phyloP scores from a whole-genome alignment of 1,140 invertebrate genomes.

The Microplitis mediator region DNA sequence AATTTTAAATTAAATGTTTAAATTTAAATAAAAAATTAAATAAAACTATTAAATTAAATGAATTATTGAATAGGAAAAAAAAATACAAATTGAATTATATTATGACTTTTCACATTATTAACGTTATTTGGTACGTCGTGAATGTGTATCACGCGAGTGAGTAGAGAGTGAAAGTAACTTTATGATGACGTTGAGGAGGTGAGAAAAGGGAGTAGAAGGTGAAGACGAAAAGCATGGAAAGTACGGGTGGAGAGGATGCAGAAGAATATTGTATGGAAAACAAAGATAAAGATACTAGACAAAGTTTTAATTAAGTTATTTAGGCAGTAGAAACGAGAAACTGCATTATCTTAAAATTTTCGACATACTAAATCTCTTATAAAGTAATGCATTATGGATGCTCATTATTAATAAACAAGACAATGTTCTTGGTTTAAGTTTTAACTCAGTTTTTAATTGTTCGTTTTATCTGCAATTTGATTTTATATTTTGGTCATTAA shows the following conservation, averaged over 20 bases:
- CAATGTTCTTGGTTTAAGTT: neutral
- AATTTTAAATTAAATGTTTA: too few species aligned
- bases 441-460: neutral
- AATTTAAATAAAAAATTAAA: too few species aligned
- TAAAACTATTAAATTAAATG: neutral
- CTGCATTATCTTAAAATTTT: slow-evolving; percentile 14
- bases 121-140: slow-evolving; percentile 6
- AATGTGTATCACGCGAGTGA: neutral
- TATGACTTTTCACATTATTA: neutral
- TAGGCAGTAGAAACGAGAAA: slow-evolving; percentile 42
- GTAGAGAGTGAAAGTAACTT: slow-evolving; percentile 11
- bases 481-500: neutral
- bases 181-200: neutral
- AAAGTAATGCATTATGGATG: slow-evolving; percentile 4
- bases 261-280: slow-evolving; percentile 39
- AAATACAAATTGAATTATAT: neutral
- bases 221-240: too few species aligned
- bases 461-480: neutral
- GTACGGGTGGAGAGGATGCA: slow-evolving; percentile 35
- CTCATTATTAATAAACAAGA: neutral
- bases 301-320: slow-evolving; percentile 53
- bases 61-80: neutral
- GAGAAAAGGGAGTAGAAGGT: too few species aligned
- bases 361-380: neutral
- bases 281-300: slow-evolving; percentile 44